Evolutionary conservation across 2,888 invertebrate genomes (phyloP), one percentile per base, ranked within the genome.

Genomic region (Folsomia manolachei): DNA sequence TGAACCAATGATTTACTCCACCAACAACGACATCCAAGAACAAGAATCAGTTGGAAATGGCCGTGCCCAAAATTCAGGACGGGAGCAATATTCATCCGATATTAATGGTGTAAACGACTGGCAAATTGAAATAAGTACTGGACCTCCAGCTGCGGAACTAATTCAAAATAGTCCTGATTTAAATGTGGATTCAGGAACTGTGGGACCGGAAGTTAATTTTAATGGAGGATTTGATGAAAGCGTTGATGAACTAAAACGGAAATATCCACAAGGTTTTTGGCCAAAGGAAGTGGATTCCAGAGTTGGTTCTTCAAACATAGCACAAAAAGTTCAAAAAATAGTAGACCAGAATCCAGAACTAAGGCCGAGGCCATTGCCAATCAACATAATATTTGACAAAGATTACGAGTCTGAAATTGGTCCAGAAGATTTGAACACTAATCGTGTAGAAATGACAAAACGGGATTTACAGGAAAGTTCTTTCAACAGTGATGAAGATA

Each of bases 221-320:
- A 75, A 75, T 52, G 73, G 73, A 9, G 75, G 75, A 2, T 69
- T 75, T 1, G 63, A 71, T 19, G 63, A 23, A 1, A 69, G 25
- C 1, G 73, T 75, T 69, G 69, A 75, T 14, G n/a, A 62, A 1
- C 11, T 75, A 27, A 75, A 66, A 56, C 25, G 52, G 27, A 1
- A 67, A 19, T 69, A 63, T 18, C 73, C 75, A 14, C 2, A 65
- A 0, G 75, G 75, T 66, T 18, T 62, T 2, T 73, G 73, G 75
- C 75, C 75, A 2, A 27, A 71, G 21, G 56, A 56, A 39, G 39
- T 39, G 39, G 14, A 39, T 9, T 39, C 39, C 39, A 14, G 14
- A 9, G 7, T 39, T 39, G 7, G 4, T 39, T 4, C 39, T 14
- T 39, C 39, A 39, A 39, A 39, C 14, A 39, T 39, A 14, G 39